phyloP scores from a whole-genome alignment of 2,797 vertebrate species.

The Xenentodon cancila region DNA sequence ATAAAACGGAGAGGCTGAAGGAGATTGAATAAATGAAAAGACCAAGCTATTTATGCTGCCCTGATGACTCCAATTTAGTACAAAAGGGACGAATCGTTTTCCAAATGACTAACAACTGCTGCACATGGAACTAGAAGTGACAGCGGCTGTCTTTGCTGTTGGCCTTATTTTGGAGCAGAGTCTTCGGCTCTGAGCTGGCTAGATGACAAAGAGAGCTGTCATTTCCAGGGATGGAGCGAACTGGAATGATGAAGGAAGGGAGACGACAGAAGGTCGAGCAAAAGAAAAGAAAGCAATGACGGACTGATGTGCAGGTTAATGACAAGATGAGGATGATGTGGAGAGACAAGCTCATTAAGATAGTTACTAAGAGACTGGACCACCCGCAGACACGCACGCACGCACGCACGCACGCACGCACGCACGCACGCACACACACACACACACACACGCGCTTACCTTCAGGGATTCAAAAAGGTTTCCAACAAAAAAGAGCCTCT shows the following conservation, averaged over 20 bases:
- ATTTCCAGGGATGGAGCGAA: conserved; percentile 20
- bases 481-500: conserved; percentile 86
- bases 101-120: not conserved
- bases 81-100: conserved; percentile 6
- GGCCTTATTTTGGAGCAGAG: conserved; percentile 19
- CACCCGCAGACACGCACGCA: not conserved
- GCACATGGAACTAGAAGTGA: conserved; percentile 17
- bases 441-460: conserved; percentile 71
- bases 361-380: not conserved
- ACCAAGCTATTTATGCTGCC: not conserved
- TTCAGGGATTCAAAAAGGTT: conserved; percentile 89
- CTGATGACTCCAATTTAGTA: not conserved
- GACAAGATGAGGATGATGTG: conserved; percentile 14
- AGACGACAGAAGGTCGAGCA: conserved; percentile 23
- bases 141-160: conserved; percentile 17
- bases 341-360: conserved; percentile 13
- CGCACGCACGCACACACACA: not conserved
- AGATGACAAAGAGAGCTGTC: conserved; percentile 14
- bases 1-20: no score
- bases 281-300: conserved; percentile 15
- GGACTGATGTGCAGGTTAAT: conserved; percentile 27
- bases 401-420: not conserved
- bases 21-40: not conserved
- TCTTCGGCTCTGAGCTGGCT: conserved; percentile 18
- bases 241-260: conserved; percentile 4